Evolutionary conservation across 2,888 invertebrate genomes (phyloP).

Genomic region (Meloe dianella): DNA sequence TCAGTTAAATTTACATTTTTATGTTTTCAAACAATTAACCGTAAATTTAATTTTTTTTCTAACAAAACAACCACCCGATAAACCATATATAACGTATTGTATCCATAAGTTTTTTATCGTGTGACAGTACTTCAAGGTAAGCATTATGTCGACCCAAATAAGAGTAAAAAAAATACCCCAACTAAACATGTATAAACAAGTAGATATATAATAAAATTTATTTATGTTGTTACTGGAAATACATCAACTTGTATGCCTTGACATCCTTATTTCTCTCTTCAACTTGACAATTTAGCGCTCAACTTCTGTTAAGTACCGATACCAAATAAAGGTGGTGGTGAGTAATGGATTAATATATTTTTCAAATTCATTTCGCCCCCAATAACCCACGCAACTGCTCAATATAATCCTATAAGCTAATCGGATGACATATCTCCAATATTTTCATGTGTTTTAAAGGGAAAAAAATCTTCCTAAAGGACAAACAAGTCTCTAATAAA

Average conservation of each 20-base stretch:
- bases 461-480: neutral
- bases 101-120: conserved; percentile 13
- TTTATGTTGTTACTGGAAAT: conserved; percentile 19
- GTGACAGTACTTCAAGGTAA: conserved; percentile 30
- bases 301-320: conserved; percentile 32
- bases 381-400: neutral
- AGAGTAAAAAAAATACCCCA: conserved; percentile 38
- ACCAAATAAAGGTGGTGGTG: conserved; percentile 26
- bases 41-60: neutral
- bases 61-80: neutral
- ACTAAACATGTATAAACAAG: conserved; percentile 37
- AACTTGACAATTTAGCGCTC: conserved; percentile 32
- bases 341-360: neutral
- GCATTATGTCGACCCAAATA: conserved; percentile 43
- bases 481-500: neutral
- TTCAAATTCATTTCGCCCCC: neutral
- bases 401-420: neutral
- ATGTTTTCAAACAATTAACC: neutral
- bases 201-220: conserved; percentile 32
- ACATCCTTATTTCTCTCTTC: conserved; percentile 44
- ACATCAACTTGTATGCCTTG: conserved; percentile 41
- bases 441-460: neutral
- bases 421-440: neutral
- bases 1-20: neutral
- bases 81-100: neutral